Base-by-base conservation (phyloP, 2,888 invertebrate genomes). In the Cancer borealis region DNA sequence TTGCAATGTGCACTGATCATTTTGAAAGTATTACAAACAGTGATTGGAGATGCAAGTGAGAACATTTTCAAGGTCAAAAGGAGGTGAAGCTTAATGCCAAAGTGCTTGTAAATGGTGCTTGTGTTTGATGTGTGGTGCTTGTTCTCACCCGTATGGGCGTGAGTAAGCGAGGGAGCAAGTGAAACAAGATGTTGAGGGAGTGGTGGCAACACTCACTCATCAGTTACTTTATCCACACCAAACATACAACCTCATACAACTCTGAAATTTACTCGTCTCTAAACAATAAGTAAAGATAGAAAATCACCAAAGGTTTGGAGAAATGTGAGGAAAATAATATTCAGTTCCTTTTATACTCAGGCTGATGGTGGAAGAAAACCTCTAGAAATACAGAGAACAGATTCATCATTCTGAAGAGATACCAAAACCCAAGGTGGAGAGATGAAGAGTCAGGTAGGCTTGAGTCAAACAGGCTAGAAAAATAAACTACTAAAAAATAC, bases 301-400 rank as follows among this genome's bases (percentile, higher is more conserved):
- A 73, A 73, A 73, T 60, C 60, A 60, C 21, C 60, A 60, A 60
- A 60, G 17, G 21, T 60, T 21, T 60, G 60, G 8, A 17, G 17
- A 60, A 4, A 4, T 21, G 10, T 4, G 4, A 26, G 26, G 79
- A 79, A 79, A 79, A 79, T 26, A 26, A 79, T 79, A 26, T 79
- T 79, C 79, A 79, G 79, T 6, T 79, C 84, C 84, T 84, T 84
- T 84, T 84, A 84, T 84, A 84, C 84, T 84, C 84, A 84, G 84
- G 84, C 84, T 84, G 84, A 84, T 39, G 12, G n/a, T 10, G 84
- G 6, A 84, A 79, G 26, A 79, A 84, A 84, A 73, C 73, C 26
- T n/a, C 8, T 73, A 73, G 73, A 39, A 39, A 84, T 84, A 39
- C 26, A 84, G 84, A 39, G 39, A 30, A 39, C 30, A 84, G 39